Evolutionary conservation across 1,140 invertebrate genomes (phyloP).

Genomic region (Drosophila albomicans): DNA sequence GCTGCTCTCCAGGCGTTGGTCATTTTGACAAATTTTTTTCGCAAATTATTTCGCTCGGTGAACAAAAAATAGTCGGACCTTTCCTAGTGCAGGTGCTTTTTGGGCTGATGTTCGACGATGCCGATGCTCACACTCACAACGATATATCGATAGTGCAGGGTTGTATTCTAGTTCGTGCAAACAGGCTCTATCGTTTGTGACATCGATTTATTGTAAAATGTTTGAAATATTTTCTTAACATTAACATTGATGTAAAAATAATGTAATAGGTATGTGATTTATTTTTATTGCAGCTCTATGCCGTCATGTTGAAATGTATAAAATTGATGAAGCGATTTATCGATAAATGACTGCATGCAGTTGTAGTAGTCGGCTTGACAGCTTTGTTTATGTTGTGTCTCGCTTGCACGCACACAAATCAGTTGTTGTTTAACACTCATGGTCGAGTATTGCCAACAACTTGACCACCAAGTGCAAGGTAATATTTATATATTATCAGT

Average conservation of each 20-base stretch:
- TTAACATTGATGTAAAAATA: neutral
- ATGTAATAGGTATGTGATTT: no score
- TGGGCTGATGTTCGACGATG: conserved; percentile 23
- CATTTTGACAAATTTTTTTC: conserved; percentile 85
- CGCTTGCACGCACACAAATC: conserved; percentile 28
- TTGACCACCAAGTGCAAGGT: neutral
- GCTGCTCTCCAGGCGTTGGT: conserved; percentile 87
- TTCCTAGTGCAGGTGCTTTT: conserved; percentile 44
- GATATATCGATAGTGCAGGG: conserved; percentile 17
- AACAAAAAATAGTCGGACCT: conserved; percentile 34
- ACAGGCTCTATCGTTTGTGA: neutral
- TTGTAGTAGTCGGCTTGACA: conserved; percentile 10
- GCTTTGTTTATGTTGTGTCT: conserved; percentile 56
- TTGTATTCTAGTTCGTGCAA: neutral
- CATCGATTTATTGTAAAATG: conserved; percentile 11
- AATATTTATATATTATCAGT: conserved; percentile 22
- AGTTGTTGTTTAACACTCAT: conserved; percentile 39
- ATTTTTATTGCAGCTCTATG: neutral
- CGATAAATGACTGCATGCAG: conserved; percentile 6
- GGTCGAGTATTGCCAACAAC: neutral
- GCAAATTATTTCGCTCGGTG: conserved; percentile 35
- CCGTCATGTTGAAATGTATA: neutral
- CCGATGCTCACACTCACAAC: neutral
- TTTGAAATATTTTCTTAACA: neutral
- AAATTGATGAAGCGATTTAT: conserved; percentile 1